Evolutionary conservation across 2,113 vertebrate genomes (phyloP).

Genomic region (Hydropotes inermis): DNA sequence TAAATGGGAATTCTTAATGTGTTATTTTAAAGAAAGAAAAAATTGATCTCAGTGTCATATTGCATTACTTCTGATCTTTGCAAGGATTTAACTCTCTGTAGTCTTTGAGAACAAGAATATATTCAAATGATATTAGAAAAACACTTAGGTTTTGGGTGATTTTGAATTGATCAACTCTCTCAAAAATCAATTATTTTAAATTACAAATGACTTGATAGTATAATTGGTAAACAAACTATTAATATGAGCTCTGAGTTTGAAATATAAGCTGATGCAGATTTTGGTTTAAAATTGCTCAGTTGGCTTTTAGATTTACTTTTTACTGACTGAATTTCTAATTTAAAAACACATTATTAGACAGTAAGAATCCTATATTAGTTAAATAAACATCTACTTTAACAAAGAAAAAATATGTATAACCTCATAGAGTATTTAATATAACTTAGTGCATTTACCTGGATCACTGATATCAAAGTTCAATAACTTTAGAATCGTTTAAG

Average conservation of each 20-base stretch:
- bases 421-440: background rate
- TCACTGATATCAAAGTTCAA: background rate
- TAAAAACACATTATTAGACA: background rate
- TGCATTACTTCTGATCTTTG: constrained; percentile 48
- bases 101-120: constrained; percentile 19
- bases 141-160: constrained; percentile 3
- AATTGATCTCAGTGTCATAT: constrained; percentile 58
- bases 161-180: constrained; percentile 19
- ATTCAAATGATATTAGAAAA: background rate
- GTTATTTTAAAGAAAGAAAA: constrained; percentile 63
- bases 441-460: background rate
- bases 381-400: background rate
- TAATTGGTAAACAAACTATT: constrained; percentile 30
- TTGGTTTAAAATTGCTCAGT: constrained; percentile 39
- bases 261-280: constrained; percentile 12
- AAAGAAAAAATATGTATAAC: background rate
- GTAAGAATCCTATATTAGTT: background rate
- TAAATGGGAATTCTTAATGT: constrained; percentile 69
- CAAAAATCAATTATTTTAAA: constrained; percentile 49
- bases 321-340: constrained; percentile 23
- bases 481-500: background rate
- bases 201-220: background rate
- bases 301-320: background rate
- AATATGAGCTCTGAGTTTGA: background rate
- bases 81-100: constrained; percentile 31